Conservation (phyloP, 2,888 invertebrate species). For the Blastobasis lacticolella region DNA sequence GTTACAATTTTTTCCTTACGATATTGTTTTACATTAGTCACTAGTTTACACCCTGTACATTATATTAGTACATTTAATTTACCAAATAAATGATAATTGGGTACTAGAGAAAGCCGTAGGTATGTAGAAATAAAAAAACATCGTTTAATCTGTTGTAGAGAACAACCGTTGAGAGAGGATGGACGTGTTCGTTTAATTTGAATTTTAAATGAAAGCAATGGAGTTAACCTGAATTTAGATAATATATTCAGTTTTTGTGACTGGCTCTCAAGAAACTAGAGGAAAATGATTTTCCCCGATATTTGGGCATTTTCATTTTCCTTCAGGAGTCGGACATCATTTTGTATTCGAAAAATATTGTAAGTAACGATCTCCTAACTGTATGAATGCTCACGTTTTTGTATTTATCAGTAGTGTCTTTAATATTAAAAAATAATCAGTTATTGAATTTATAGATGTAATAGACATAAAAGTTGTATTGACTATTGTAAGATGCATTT, state of each 20-base stretch:
- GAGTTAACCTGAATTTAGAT: no score
- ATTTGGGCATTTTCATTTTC: no score
- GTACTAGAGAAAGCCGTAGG: slow-evolving; percentile 26
- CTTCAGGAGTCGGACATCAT: no score
- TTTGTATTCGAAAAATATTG: slow-evolving; percentile 14
- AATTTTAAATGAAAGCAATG: no score
- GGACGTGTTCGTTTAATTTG: no score
- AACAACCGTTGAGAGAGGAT: no score
- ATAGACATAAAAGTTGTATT: slow-evolving; percentile 49
- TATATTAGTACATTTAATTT: slow-evolving; percentile 10
- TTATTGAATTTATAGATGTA: slow-evolving; percentile 70
- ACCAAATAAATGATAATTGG: slow-evolving; percentile 31
- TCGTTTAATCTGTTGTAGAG: no score
- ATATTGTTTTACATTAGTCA: neutral
- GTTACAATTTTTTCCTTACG: no score
- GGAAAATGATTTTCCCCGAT: slow-evolving; percentile 14
- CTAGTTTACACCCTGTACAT: slow-evolving; percentile 1
- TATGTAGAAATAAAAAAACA: slow-evolving; percentile 21
- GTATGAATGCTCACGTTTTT: slow-evolving; percentile 70
- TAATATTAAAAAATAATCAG: slow-evolving; percentile 40
- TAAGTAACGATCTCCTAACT: slow-evolving; percentile 48
- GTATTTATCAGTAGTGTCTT: slow-evolving; percentile 62
- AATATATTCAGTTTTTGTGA: no score
- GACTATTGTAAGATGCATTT: slow-evolving; percentile 39
- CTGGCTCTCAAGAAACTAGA: no score